Conservation (phyloP, 37 sponge, comb jelly and placozoan species). For the Mnemiopsis leidyi region DNA sequence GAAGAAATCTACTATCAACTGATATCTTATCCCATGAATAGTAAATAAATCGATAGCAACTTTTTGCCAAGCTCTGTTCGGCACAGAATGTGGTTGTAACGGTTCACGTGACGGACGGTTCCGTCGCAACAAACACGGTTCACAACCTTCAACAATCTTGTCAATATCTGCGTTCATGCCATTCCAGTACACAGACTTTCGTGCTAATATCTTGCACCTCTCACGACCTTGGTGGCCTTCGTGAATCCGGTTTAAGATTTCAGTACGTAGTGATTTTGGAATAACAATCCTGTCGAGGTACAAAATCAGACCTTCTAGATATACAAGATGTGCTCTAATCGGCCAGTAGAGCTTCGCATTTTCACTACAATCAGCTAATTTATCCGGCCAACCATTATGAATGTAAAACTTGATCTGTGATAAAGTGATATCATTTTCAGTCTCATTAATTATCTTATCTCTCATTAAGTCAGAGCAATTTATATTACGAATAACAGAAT, state of each 20-base stretch:
- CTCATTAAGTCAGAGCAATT: not conserved
- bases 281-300: constrained; percentile 6
- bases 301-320: not conserved
- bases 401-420: not conserved
- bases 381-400: not conserved
- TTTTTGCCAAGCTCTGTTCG: constrained; percentile 23
- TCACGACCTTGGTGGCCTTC: constrained; percentile 18
- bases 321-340: not conserved
- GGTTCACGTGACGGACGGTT: not conserved
- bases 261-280: not conserved
- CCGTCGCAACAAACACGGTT: not conserved
- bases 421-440: not conserved
- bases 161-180: constrained; percentile 11
- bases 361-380: not conserved
- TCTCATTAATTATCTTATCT: not conserved
- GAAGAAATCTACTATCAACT: not conserved
- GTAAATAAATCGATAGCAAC: not conserved
- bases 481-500: not conserved
- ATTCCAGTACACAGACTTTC: not conserved
- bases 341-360: not conserved
- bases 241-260: not conserved
- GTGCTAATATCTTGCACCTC: constrained; percentile 2
- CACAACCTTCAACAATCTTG: not conserved
- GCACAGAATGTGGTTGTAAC: not conserved
- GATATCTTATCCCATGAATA: not conserved